phyloP scores from a whole-genome alignment of 2,113 vertebrate genomes.

The Hylia prasina region DNA sequence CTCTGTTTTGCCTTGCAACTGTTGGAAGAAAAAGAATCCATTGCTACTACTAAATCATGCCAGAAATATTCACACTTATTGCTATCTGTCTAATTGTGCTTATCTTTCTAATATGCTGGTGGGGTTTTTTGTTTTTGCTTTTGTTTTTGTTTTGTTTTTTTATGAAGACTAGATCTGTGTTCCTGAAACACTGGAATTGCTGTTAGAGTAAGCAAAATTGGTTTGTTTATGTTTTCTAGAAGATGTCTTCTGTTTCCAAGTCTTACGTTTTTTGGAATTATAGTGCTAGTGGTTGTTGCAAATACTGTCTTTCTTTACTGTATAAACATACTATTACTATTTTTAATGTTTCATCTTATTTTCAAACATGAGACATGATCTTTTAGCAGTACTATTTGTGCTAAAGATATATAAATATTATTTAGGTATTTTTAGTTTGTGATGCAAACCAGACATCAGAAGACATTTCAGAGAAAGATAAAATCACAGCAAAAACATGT shows the following conservation, averaged over 20 bases:
- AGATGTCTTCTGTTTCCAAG: background rate
- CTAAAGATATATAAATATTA: background rate
- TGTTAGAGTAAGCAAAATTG: background rate
- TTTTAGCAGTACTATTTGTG: background rate
- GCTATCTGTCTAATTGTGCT: background rate
- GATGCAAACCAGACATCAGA: background rate
- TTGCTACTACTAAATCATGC: background rate
- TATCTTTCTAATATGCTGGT: background rate
- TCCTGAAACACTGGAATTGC: background rate
- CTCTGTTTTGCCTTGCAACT: background rate
- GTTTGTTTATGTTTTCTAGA: background rate
- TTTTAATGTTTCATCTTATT: background rate
- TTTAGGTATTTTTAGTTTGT: background rate
- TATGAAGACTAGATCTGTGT: too few relatives aligned
- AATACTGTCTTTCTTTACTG: background rate
- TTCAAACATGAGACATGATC: background rate
- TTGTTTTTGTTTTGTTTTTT: background rate
- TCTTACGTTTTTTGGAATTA: background rate
- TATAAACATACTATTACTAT: background rate
- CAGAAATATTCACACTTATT: background rate
- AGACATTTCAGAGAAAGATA: background rate
- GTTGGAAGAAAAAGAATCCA: background rate
- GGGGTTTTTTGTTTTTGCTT: background rate
- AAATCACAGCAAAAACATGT: background rate
- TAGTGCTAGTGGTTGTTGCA: background rate